phyloP scores from a whole-genome alignment of 2,888 invertebrate species.

The Eupithecia pulchellata region DNA sequence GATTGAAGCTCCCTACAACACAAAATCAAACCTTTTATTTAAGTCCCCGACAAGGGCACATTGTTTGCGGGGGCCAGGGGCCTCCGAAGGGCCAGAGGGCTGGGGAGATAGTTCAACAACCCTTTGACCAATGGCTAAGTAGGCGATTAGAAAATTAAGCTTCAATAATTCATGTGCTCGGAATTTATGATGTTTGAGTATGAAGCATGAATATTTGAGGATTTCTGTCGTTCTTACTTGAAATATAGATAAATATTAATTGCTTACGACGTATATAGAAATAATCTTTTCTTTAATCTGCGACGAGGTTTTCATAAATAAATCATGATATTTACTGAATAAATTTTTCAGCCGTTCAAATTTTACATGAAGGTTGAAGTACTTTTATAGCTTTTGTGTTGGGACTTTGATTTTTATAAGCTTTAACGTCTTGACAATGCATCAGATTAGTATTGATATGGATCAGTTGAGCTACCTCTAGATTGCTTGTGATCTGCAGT shows the following conservation, averaged over 20 bases:
- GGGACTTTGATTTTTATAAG: too few relatives aligned
- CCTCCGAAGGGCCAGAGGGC: slow-evolving; percentile 37
- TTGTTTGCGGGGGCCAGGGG: slow-evolving; percentile 59
- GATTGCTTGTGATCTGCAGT: too few relatives aligned
- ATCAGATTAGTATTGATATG: too few relatives aligned
- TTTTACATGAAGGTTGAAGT: too few relatives aligned
- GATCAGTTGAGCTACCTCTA: too few relatives aligned
- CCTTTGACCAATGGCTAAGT: slow-evolving; percentile 79
- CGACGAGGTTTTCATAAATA: neutral
- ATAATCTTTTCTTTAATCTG: neutral
- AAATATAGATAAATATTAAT: neutral
- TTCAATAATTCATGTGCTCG: slow-evolving; percentile 52
- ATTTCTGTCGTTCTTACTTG: neutral
- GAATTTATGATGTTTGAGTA: slow-evolving; percentile 26
- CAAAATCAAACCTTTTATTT: slow-evolving; percentile 86
- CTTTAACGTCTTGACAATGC: too few relatives aligned
- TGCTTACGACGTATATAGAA: neutral
- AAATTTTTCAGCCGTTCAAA: too few relatives aligned
- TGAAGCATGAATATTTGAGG: neutral
- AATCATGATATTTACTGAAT: too few relatives aligned
- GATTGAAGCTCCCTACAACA: slow-evolving; percentile 79
- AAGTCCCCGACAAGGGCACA: slow-evolving; percentile 69
- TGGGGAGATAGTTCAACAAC: slow-evolving; percentile 81
- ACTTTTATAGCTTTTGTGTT: too few relatives aligned
- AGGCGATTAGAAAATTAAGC: slow-evolving; percentile 62